These are phyloP conservation scores for Artemia sp. DNA, from an alignment of 2,888 invertebrate species.

Conservation along the genomic window DNA sequence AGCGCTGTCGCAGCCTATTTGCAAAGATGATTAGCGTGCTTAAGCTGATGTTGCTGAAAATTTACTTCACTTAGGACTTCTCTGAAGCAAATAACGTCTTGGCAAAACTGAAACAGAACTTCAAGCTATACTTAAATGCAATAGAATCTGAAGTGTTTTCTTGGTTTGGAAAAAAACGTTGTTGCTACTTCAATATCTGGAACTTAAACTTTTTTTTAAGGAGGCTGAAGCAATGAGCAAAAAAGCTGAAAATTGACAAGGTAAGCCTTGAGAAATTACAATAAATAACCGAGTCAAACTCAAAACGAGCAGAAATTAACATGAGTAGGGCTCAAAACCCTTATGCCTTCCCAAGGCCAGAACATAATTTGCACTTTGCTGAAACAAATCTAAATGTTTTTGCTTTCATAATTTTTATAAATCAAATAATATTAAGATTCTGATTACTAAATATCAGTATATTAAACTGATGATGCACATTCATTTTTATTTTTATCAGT, in stretches of 20 bases:
- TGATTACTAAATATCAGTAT: too few relatives aligned
- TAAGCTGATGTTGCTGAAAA: conserved; percentile 10
- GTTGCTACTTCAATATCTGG: conserved; percentile 1
- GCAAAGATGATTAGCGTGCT: background rate
- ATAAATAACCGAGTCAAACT: too few relatives aligned
- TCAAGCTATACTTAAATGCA: conserved; percentile 1
- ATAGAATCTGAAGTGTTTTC: conserved; percentile 6
- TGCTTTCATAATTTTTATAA: too few relatives aligned
- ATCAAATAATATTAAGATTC: too few relatives aligned
- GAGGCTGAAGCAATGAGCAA: background rate
- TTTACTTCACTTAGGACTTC: conserved; percentile 7
- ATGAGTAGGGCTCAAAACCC: too few relatives aligned
- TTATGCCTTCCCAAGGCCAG: too few relatives aligned
- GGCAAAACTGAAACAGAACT: conserved; percentile 1
- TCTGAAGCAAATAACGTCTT: conserved; percentile 5
- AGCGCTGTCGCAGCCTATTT: conserved; percentile 1
- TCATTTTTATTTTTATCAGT: too few relatives aligned
- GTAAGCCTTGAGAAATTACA: conserved; percentile 8
- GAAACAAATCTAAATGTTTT: too few relatives aligned
- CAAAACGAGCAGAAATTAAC: too few relatives aligned
- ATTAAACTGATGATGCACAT: too few relatives aligned
- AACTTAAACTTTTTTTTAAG: background rate
- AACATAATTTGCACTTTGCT: too few relatives aligned
- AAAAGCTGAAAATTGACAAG: conserved; percentile 10
- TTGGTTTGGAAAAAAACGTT: conserved; percentile 1